Evolutionary conservation across 1,140 invertebrate genomes (phyloP), one percentile per base, ranked within the genome.

Genomic region (Orchestia grillus): DNA sequence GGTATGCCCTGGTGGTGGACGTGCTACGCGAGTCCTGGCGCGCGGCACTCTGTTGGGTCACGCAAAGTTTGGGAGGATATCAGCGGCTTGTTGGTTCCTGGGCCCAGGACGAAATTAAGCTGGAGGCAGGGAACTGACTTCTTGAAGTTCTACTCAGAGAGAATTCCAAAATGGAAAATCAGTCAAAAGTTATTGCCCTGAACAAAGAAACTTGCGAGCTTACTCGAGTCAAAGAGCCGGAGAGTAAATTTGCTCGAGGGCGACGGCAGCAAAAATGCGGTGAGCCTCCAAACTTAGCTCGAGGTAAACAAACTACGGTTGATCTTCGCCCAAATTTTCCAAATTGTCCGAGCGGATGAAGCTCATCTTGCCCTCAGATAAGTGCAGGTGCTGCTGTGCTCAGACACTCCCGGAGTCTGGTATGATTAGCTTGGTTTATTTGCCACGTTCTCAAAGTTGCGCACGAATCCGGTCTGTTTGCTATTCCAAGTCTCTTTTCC

Each of bases 181-280:
- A 94, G 92, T 94, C 92, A 94, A 94, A 94, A 94, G 92, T 94
- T 94, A 94, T 94, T 94, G 92, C 92, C 44, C 44, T 94, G 92
- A 94, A 94, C 92, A 94, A 94, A 94, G 92, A 94, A 94, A 94
- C 92, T 94, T 94, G 44, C 44, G 43, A 47, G 44, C 43, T 47
- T 47, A 47, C 92, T 47, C 92, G 92, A 45, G 92, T 94, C 92
- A 94, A 94, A 94, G 92, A 94, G 92, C 92, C 40, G 16, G 92
- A 47, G 44, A 94, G 92, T 94, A 94, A 94, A 94, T 94, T 94
- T 94, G 92, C 92, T 94, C 43, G 92, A 94, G 92, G 92, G 92
- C 92, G 92, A 47, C 92, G 36, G 92, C 44, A 44, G 44, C 92
- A 94, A 94, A 94, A 94, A 47, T 42, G 0, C 43, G 40, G 92